Percentiles rank a stretch among this genome's conserved stretches.
These are phyloP conservation scores for Zootermopsis nevadensis DNA, from an alignment of 2,888 invertebrate genomes.

Conservation along the genomic window DNA sequence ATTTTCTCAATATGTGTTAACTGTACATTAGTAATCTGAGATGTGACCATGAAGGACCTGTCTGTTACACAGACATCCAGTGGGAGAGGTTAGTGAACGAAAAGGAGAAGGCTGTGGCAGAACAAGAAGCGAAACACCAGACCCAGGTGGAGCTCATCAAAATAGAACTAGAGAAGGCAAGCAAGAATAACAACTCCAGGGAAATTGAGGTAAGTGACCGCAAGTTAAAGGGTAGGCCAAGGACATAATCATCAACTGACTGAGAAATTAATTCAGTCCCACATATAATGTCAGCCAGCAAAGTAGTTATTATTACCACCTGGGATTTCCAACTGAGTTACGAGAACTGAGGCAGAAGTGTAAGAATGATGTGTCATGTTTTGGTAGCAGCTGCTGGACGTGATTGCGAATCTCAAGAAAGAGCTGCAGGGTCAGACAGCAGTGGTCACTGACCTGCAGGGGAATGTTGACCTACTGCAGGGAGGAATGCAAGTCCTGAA, in stretches of 20 bases:
- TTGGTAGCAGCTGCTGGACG: conserved; percentile 59
- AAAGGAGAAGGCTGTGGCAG: conserved; percentile 70
- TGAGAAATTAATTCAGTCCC: too few relatives aligned
- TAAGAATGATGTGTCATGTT: not conserved
- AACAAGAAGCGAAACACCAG: conserved; percentile 72
- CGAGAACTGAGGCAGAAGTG: too few relatives aligned
- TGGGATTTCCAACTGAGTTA: too few relatives aligned
- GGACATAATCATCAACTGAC: too few relatives aligned
- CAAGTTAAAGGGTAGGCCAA: too few relatives aligned
- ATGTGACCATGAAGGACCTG: not conserved
- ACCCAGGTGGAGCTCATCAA: conserved; percentile 64
- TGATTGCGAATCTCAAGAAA: conserved; percentile 62
- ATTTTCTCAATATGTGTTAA: too few relatives aligned
- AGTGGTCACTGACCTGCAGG: conserved; percentile 62
- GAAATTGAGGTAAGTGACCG: conserved; percentile 36
- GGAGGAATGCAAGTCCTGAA: conserved; percentile 64
- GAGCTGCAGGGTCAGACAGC: conserved; percentile 61
- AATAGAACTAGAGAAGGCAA: conserved; percentile 61
- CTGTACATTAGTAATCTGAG: too few relatives aligned
- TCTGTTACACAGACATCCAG: conserved; percentile 37
- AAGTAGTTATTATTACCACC: too few relatives aligned
- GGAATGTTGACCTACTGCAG: conserved; percentile 63
- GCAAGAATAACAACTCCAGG: conserved; percentile 2
- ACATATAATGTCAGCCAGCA: too few relatives aligned
- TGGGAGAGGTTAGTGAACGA: conserved; percentile 59